These are phyloP conservation scores for Phymorhynchus buccinoides DNA, from an alignment of 1,140 invertebrate species.

Conservation along the genomic window DNA sequence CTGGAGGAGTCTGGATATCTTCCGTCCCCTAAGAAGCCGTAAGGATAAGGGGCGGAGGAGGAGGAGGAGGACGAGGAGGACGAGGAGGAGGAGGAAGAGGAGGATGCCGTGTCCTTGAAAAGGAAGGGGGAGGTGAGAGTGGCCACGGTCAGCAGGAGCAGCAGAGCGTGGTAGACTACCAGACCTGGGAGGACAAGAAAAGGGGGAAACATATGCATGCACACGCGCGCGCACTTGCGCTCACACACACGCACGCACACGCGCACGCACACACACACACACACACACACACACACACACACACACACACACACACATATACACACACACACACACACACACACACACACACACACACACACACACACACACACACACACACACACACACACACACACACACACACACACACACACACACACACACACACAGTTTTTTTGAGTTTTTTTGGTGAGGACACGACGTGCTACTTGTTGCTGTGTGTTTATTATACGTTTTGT, in stretches of 20 bases:
- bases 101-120: background rate
- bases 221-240: too few relatives aligned
- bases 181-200: background rate
- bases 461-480: background rate
- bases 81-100: too few relatives aligned
- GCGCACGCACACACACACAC: background rate
- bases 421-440: too few relatives aligned
- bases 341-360: background rate
- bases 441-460: background rate
- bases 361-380: background rate
- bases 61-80: too few relatives aligned
- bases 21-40: background rate
- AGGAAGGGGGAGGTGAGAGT: constrained; percentile 27
- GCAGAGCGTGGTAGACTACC: background rate
- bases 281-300: constrained; percentile 3
- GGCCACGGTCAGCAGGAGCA: constrained; percentile 1
- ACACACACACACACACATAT: constrained; percentile 11
- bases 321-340: background rate
- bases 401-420: background rate
- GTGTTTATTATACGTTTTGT: too few relatives aligned
- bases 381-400: background rate
- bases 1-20: background rate
- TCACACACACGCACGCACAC: background rate
- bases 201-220: background rate
- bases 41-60: too few relatives aligned